phyloP scores from a whole-genome alignment of 1,140 invertebrate genomes.

The Bacillus rossius region DNA sequence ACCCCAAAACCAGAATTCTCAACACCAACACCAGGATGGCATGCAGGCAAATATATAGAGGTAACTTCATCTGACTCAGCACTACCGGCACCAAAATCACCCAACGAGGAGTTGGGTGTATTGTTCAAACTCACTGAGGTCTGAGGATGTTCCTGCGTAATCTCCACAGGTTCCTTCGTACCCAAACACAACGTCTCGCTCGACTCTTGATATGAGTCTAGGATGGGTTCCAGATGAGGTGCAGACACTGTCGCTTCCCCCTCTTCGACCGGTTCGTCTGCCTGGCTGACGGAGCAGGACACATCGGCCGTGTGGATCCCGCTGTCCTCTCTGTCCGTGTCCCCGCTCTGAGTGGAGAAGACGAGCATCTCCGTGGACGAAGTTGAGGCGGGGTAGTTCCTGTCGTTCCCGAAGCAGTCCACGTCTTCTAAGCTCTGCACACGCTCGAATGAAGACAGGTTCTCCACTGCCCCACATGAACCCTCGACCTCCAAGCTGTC shows the following conservation, averaged over 20 bases:
- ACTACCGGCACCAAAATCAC: no score
- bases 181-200: no score
- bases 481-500: slow-evolving; percentile 54
- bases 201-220: no score
- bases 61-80: no score
- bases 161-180: no score
- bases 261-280: slow-evolving; percentile 52
- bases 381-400: slow-evolving; percentile 47
- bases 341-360: slow-evolving; percentile 39
- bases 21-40: no score
- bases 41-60: no score
- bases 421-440: slow-evolving; percentile 59
- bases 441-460: slow-evolving; percentile 49
- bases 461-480: not conserved
- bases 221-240: no score
- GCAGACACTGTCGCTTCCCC: slow-evolving; percentile 10
- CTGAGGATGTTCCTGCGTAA: no score
- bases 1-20: no score
- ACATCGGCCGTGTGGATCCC: slow-evolving; percentile 76
- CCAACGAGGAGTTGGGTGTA: no score
- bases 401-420: slow-evolving; percentile 44
- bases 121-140: no score
- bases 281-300: slow-evolving; percentile 67
- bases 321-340: slow-evolving; percentile 72
- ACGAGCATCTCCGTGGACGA: slow-evolving; percentile 46